These are phyloP conservation scores for Jacana jacana DNA, from an alignment of 2,113 vertebrate species.

Conservation along the genomic window DNA sequence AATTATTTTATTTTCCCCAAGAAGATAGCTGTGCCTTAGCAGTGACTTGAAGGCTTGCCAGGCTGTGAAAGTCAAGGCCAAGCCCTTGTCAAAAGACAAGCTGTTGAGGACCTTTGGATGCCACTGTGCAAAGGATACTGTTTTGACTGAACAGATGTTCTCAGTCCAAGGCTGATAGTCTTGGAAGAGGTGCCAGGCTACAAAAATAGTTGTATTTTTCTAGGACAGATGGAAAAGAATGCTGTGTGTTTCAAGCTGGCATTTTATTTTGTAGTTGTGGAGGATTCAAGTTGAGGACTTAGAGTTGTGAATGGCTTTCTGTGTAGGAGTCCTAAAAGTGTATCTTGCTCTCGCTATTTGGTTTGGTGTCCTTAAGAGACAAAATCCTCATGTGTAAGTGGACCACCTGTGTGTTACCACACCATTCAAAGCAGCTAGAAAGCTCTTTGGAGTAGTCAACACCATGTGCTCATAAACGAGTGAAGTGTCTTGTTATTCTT, in stretches of 20 bases:
- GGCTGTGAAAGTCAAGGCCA: background rate
- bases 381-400: background rate
- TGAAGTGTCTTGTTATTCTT: constrained; percentile 51
- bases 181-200: constrained; percentile 15
- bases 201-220: constrained; percentile 41
- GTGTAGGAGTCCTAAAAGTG: background rate
- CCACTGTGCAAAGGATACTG: background rate
- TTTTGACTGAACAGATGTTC: constrained; percentile 30
- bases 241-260: background rate
- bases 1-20: background rate
- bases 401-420: constrained; percentile 14
- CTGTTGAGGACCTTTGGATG: background rate
- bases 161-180: background rate
- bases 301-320: background rate
- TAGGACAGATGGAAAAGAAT: background rate
- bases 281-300: background rate
- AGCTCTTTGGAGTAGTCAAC: constrained; percentile 28
- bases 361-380: background rate
- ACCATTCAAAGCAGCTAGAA: constrained; percentile 26
- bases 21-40: background rate
- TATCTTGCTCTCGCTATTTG: background rate
- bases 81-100: background rate
- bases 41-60: constrained; percentile 26
- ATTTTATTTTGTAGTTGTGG: background rate
- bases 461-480: constrained; percentile 16